Conservation (phyloP, 1,140 invertebrate species). For the Diabrotica virgifera region DNA sequence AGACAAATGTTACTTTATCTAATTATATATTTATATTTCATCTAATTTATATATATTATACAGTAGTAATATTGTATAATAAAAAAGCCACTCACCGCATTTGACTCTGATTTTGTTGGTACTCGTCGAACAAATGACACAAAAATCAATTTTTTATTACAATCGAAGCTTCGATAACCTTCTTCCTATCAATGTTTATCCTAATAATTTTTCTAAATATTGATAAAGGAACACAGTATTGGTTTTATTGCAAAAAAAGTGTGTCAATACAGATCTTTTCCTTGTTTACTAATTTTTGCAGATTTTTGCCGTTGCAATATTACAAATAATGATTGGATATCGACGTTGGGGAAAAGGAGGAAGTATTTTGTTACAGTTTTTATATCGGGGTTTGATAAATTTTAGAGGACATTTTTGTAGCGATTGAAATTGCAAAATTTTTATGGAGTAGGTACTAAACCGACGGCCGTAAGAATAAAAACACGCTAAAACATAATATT, state of each 20-base stretch:
- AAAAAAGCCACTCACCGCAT: no score
- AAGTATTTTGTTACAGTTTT: not conserved
- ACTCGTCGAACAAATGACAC: not conserved
- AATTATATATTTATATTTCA: no score
- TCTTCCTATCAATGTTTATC: conserved; percentile 6
- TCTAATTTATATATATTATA: no score
- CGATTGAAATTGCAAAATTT: not conserved
- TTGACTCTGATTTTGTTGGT: no score
- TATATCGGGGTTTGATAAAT: not conserved
- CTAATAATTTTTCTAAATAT: conserved; percentile 11
- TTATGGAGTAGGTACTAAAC: no score
- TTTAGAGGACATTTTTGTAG: not conserved
- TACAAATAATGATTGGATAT: no score
- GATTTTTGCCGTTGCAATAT: no score
- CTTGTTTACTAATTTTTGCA: not conserved
- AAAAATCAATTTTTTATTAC: conserved; percentile 12
- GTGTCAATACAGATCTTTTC: not conserved
- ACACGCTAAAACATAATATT: no score
- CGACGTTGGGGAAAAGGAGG: not conserved
- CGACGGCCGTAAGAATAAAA: no score
- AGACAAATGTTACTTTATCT: no score
- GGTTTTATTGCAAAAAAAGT: conserved; percentile 1
- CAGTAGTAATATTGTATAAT: no score
- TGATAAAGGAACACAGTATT: conserved; percentile 7
- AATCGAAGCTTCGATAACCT: conserved; percentile 9